Evolutionary conservation across 2,888 invertebrate genomes (phyloP), one percentile per base, ranked within the genome.

Genomic region (Watsonalla cultraria): DNA sequence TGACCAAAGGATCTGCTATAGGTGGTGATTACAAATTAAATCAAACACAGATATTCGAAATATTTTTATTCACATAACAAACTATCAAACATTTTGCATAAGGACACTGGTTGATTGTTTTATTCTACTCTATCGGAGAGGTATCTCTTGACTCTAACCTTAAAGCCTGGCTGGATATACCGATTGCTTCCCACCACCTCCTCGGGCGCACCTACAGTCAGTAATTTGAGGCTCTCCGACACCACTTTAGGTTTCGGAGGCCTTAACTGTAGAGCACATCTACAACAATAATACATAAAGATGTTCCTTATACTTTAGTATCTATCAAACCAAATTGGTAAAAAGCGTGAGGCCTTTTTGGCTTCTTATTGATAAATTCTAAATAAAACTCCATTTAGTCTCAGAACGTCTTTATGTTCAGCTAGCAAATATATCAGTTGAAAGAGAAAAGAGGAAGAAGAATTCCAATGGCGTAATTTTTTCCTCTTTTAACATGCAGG

Each of bases 61-160:
- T 4, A 24, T 4, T 24, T 24, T 24, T 24, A 24, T 24, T 24
- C 24, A 24, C 24, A 24, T 24, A 24, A 47, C 11, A 6, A 6
- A 24, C 5, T 11, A 42, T 42, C 42, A 46, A 33, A 7, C 11
- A 47, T 8, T 24, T 24, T 47, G 15, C 7, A 9, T 8, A 9
- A 33, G 5, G n/a, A n/a, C n/a, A 33, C n/a, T 7, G 8, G 35
- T 35, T n/a, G 33, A 33, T n/a, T 14, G 7, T 0, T 13, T 56
- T 62, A 63, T 14, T 52, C 54, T 45, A 78, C 54, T 62, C 66
- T 76, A 61, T 77, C 70, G 35, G 78, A 66, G 0, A 50, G 63
- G 57, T 76, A 84, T 68, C 82, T 74, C 60, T 78, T 84, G 0
- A 86, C 85, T 68, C 83, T 82, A 46, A 87, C 81, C 52, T 75